A percentile compares a stretch with the other conserved stretches of the same genome.
phyloP scores from a whole-genome alignment of 2,113 vertebrate genomes.

The Protobothrops flavoviridis region DNA sequence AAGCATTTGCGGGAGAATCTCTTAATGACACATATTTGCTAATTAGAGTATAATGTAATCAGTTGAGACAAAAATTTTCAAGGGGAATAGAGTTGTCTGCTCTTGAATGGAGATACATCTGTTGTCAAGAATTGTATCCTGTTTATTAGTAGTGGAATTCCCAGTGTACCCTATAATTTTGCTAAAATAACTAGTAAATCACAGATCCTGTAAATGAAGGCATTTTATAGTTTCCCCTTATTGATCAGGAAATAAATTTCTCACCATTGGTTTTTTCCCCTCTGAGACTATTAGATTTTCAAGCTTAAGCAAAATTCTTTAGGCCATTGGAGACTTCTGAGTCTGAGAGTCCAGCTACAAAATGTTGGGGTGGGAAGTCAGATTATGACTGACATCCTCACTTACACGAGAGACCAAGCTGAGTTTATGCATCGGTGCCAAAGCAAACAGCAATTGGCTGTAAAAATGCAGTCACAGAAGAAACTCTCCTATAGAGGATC shows the following conservation, averaged over 20 bases:
- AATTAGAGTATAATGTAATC: not conserved
- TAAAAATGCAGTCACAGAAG: not conserved
- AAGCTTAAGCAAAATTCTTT: slow-evolving; percentile 36
- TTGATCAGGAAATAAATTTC: slow-evolving; percentile 35
- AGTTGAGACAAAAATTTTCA: not conserved
- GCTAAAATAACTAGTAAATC: not conserved
- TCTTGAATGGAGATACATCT: not conserved
- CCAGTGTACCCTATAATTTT: slow-evolving; percentile 4
- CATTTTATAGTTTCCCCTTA: slow-evolving; percentile 30
- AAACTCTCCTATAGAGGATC: not conserved
- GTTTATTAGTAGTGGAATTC: slow-evolving; percentile 35
- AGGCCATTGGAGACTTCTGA: slow-evolving; percentile 24
- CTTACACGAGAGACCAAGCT: not conserved
- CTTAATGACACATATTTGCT: not conserved
- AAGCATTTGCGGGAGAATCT: not conserved
- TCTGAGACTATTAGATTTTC: slow-evolving; percentile 26
- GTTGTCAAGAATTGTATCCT: not conserved
- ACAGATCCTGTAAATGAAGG: slow-evolving; percentile 7
- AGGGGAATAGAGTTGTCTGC: too few relatives aligned
- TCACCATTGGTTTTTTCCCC: slow-evolving; percentile 31
- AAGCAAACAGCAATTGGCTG: not conserved
- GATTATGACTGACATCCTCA: slow-evolving; percentile 3
- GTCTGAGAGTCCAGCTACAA: not conserved
- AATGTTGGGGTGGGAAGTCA: slow-evolving; percentile 8
- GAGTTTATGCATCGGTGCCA: not conserved